Evolutionary conservation across 2,797 vertebrate species (phyloP).

Genomic region (Chaetodon trifasciatus): DNA sequence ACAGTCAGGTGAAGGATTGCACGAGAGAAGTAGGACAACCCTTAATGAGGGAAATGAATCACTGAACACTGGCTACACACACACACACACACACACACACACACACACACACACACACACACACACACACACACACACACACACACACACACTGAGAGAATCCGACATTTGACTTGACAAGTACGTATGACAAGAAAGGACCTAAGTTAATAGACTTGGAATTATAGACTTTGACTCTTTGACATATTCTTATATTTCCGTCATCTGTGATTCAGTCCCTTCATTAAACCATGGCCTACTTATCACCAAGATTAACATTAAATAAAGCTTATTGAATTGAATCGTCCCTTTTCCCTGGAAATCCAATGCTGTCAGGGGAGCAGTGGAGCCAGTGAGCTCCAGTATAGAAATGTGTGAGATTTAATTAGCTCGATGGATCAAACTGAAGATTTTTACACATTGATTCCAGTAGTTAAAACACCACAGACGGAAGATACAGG

Average conservation of each 20-base stretch:
- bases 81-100: slow-evolving; percentile 15
- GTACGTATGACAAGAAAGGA: slow-evolving; percentile 24
- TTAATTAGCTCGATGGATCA: slow-evolving; percentile 49
- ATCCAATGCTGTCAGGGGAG: slow-evolving; percentile 42
- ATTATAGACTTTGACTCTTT: slow-evolving; percentile 27
- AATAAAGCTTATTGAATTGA: slow-evolving; percentile 71
- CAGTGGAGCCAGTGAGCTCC: slow-evolving; percentile 6
- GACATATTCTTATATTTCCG: slow-evolving; percentile 46
- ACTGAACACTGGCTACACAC: slow-evolving; percentile 34
- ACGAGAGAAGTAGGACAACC: slow-evolving; percentile 53
- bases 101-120: slow-evolving; percentile 9
- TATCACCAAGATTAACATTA: slow-evolving; percentile 60
- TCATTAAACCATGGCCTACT: slow-evolving; percentile 63
- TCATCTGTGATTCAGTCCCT: slow-evolving; percentile 54
- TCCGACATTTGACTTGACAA: slow-evolving; percentile 37
- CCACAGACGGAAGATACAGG: not conserved
- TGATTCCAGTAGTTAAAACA: not conserved
- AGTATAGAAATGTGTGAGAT: slow-evolving; percentile 31
- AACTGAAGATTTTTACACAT: slow-evolving; percentile 6
- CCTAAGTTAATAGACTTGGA: slow-evolving; percentile 37
- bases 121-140: slow-evolving; percentile 8
- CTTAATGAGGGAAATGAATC: slow-evolving; percentile 61
- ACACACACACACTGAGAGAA: not conserved
- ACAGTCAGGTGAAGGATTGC: slow-evolving; percentile 35
- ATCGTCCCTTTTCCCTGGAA: slow-evolving; percentile 50